These are phyloP conservation scores for Lasioglossum albipes DNA, from an alignment of 1,140 invertebrate species.

Conservation along the genomic window DNA sequence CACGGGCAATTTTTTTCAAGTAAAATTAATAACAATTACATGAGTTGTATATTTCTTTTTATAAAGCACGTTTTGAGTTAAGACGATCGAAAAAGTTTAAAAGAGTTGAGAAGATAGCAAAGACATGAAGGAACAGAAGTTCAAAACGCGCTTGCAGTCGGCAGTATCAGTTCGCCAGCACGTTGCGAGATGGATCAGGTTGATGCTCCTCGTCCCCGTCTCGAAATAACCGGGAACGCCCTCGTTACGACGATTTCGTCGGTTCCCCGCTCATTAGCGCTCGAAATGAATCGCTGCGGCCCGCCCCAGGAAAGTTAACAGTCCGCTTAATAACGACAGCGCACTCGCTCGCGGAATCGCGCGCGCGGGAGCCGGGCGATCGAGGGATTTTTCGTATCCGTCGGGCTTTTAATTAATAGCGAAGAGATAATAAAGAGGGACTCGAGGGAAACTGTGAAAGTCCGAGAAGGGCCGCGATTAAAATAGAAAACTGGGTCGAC, in stretches of 20 bases:
- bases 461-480: constrained; percentile 37
- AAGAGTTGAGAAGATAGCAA: no score
- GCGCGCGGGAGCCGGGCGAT: neutral
- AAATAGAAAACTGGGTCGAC: constrained; percentile 48
- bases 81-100: no score
- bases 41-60: no score
- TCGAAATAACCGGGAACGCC: constrained; percentile 67
- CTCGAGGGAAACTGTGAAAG: constrained; percentile 21
- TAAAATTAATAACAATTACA: no score
- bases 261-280: constrained; percentile 51
- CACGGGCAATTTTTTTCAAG: no score
- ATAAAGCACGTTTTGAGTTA: no score
- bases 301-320: neutral
- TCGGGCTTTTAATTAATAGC: constrained; percentile 22
- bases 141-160: neutral
- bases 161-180: neutral
- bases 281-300: constrained; percentile 19
- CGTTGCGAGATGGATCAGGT: constrained; percentile 46
- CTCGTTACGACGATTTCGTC: constrained; percentile 64
- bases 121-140: no score
- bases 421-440: constrained; percentile 34
- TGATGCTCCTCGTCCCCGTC: constrained; percentile 67
- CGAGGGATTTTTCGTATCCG: constrained; percentile 14
- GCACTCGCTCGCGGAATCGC: neutral
- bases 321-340: constrained; percentile 17